Conservation (phyloP, 2,888 invertebrate genomes). For the Syrista parreyssii region DNA sequence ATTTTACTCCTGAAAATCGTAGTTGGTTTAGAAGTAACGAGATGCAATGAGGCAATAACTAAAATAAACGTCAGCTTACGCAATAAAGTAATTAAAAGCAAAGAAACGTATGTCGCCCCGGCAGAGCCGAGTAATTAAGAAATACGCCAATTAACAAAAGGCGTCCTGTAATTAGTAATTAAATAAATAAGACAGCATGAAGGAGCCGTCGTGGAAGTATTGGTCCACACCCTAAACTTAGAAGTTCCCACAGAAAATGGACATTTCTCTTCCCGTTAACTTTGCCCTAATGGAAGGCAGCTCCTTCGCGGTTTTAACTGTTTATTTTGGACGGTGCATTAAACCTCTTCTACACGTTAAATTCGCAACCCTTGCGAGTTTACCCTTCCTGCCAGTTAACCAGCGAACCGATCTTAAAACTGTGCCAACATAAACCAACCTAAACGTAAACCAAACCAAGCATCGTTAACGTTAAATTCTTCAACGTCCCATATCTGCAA, state of each 20-base stretch:
- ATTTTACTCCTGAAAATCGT: too few species aligned
- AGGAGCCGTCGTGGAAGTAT: not conserved
- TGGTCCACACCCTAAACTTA: not conserved
- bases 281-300: not conserved
- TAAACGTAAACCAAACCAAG: not conserved
- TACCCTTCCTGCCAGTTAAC: not conserved
- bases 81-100: not conserved
- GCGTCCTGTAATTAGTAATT: slow-evolving; percentile 32
- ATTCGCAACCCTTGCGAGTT: not conserved
- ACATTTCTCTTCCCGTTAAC: not conserved
- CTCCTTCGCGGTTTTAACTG: not conserved
- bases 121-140: slow-evolving; percentile 17
- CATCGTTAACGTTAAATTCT: not conserved
- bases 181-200: slow-evolving; percentile 30
- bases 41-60: not conserved
- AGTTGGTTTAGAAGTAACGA: too few species aligned
- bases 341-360: not conserved
- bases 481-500: not conserved
- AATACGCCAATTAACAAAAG: slow-evolving; percentile 33
- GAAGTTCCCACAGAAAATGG: not conserved
- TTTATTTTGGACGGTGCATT: not conserved
- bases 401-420: not conserved
- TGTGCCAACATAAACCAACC: not conserved
- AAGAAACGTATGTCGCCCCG: not conserved
- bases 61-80: not conserved